These are phyloP conservation scores for Phainopepla nitens DNA, from an alignment of 2,113 vertebrate genomes.

Conservation along the genomic window DNA sequence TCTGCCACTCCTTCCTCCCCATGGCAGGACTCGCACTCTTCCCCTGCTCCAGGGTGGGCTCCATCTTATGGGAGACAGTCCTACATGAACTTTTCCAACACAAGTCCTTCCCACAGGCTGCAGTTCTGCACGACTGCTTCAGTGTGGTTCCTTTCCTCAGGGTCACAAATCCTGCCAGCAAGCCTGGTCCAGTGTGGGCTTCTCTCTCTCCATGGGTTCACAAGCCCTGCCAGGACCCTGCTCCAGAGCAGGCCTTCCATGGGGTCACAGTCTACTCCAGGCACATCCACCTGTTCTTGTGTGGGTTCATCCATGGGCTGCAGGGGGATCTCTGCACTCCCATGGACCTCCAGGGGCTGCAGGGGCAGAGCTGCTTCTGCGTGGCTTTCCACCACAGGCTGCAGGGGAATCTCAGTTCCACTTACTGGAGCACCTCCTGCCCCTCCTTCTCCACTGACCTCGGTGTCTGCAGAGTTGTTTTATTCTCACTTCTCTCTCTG, in stretches of 20 bases:
- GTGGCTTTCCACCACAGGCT: fast-evolving
- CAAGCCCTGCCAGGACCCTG: background rate
- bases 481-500: background rate
- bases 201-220: background rate
- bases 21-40: background rate
- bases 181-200: background rate
- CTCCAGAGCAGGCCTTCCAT: background rate
- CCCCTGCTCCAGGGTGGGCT: background rate
- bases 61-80: background rate
- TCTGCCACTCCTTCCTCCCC: background rate
- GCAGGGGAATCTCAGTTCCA: background rate
- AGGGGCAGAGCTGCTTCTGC: background rate
- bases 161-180: background rate
- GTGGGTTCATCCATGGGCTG: background rate
- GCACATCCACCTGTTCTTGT: fast-evolving
- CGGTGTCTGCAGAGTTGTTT: background rate
- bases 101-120: background rate
- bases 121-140: background rate
- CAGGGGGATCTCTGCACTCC: background rate
- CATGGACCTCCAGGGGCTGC: background rate
- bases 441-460: background rate
- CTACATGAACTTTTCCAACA: background rate
- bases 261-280: background rate
- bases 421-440: background rate
- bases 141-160: background rate